phyloP scores from a whole-genome alignment of 1,140 invertebrate species.

The Tribolium madens region DNA sequence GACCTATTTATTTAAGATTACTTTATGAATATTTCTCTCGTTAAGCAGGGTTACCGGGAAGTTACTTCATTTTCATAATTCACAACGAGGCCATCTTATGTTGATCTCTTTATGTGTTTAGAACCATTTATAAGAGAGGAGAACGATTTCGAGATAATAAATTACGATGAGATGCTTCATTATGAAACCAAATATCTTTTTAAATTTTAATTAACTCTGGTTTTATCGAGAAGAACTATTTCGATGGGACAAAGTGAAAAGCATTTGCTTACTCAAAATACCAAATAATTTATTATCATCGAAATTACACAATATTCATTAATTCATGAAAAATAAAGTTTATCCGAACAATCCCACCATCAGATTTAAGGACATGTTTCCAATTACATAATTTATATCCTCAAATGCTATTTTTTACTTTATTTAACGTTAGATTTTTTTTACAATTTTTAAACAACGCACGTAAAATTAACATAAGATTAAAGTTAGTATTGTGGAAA shows the following conservation, averaged over 20 bases:
- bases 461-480: too few species aligned
- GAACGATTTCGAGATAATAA: conserved; percentile 24
- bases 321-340: background rate
- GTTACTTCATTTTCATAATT: conserved; percentile 49
- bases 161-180: conserved; percentile 11
- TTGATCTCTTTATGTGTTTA: conserved; percentile 34
- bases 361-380: too few species aligned
- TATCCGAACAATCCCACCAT: background rate
- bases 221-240: background rate
- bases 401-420: too few species aligned
- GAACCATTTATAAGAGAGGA: conserved; percentile 3
- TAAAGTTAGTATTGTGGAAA: too few species aligned
- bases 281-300: too few species aligned
- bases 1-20: conserved; percentile 6
- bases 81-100: conserved; percentile 46
- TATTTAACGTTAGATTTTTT: too few species aligned
- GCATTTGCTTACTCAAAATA: too few species aligned
- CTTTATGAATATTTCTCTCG: conserved; percentile 18
- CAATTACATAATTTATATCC: too few species aligned
- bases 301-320: background rate
- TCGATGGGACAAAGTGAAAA: background rate
- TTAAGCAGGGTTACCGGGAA: conserved; percentile 43
- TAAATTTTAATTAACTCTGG: conserved; percentile 12
- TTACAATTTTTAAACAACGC: too few species aligned
- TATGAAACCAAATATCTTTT: conserved; percentile 18